Base-by-base conservation (phyloP, 1,140 invertebrate species). In the Drosophila pseudoobscura region DNA sequence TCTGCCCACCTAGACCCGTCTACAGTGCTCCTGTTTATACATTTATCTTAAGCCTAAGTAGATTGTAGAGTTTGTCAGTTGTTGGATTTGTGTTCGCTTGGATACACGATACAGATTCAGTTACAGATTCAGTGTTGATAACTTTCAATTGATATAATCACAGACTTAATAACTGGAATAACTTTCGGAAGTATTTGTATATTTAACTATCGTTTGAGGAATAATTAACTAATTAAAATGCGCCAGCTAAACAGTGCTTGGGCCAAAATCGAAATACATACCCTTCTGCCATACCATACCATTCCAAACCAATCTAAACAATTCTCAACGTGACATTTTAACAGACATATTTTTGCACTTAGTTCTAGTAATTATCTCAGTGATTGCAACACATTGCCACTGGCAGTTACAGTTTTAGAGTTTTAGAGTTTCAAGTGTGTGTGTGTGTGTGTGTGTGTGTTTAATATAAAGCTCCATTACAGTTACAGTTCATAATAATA, bases 131-230 rank as follows among this genome's bases (percentile, higher is more conserved):
- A 17, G 43, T 45, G 35, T 63, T 55, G 71, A 84, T 79, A 76
- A 75, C 75, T 70, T 70, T 82, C 65, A 85, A 61, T 78, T 71
- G 65, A 44, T 53, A 71, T 78, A 82, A 85, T 85, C 82, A 85
- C 82, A 85, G 82, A 85, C 65, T 75, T 69, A 61, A 82, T 85
- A 85, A 85, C 83, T 85, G 82, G 82, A 85, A 85, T 85, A 82
- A 87, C 69, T 75, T 75, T 65, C 78, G 78, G 74, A 84, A 80
- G 80, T 71, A 50, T 58, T 61, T 39, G 54, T 63, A 78, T 59
- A 85, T 72, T 85, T 85, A 85, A 75, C 82, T 85, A 85, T 70
- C 35, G 26, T 20, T 41, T 43, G 26, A 31, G 35, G 82, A 78
- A 69, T 68, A 85, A 88, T 88, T 85, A 78, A 65, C 82, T 85